Evolutionary conservation across 2,113 vertebrate genomes (phyloP), one percentile per base, ranked within the genome.

Genomic region (Oryzias curvinotus): DNA sequence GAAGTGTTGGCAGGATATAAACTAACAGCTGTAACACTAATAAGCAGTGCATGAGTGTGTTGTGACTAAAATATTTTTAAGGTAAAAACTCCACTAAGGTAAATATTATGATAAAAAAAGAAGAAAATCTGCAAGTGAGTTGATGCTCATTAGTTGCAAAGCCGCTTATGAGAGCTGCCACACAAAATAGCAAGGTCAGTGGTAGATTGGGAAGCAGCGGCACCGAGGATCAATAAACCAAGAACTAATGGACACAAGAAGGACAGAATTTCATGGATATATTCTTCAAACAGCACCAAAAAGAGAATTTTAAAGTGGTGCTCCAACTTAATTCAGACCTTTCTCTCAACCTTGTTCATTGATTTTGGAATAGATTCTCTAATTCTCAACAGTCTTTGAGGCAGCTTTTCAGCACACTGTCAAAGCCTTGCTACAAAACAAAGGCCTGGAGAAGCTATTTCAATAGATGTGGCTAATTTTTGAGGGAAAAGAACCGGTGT

Each of bases 171-270:
- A 63, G 58, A 77, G 65, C 62, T 21, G 45, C 44, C 19, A 76
- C 43, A 48, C 58, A 65, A 64, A 78, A 59, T 49, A 65, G 19
- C 45, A 16, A 42, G 64, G 60, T 61, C 67, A 75, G 57, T 83
- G 73, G 66, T 52, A 62, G 47, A 59, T 42, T 50, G 52, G 30
- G 66, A 47, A 76, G 74, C 65, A 68, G 66, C 57, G 64, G 66
- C 57, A 66, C 72, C 26, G 63, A 25, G 5, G 47, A 77, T 87
- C 82, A 69, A 84, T 84, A 76, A 71, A 71, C 15, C 44, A 57
- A 53, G 54, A 56, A 19, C 59, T 47, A 65, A 78, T 65, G 45
- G 54, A 80, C 56, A 26, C 56, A 17, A 65, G 48, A 64, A 75
- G 68, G 51, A 48, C 28, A 53, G 17, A 60, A 62, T 56, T 52